Conservation (phyloP, 2,113 vertebrate species). For the Formicarius rufipectus region DNA sequence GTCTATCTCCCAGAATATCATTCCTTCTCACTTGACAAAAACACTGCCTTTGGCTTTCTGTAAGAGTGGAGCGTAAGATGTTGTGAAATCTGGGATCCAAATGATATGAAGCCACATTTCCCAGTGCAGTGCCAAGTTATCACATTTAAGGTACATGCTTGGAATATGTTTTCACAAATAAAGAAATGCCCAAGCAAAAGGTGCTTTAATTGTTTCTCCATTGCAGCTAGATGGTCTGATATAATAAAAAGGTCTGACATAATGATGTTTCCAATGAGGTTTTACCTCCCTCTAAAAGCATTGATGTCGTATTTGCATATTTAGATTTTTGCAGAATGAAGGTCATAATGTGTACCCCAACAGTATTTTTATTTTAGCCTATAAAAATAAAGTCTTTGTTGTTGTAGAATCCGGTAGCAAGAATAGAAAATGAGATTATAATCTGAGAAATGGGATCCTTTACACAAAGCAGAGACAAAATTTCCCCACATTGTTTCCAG, state of each 20-base stretch:
- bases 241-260: neutral
- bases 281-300: neutral
- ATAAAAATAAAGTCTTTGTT: neutral
- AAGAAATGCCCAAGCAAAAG: neutral
- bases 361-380: neutral
- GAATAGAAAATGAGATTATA: neutral
- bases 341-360: neutral
- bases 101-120: neutral
- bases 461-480: neutral
- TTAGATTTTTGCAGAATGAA: neutral
- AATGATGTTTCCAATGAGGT: neutral
- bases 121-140: neutral
- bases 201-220: neutral
- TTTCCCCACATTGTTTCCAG: neutral
- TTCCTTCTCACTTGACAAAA: conserved; percentile 25
- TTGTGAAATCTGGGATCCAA: conserved; percentile 26
- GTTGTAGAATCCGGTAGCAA: neutral
- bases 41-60: conserved; percentile 3
- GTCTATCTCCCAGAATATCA: neutral
- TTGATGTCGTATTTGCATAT: neutral
- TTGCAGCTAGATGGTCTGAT: neutral
- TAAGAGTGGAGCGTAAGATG: neutral
- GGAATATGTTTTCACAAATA: conserved; percentile 41
- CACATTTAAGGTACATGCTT: neutral
- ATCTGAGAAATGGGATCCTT: neutral